phyloP scores from a whole-genome alignment of 2,113 vertebrate species.

The Aleadryas rufinucha region DNA sequence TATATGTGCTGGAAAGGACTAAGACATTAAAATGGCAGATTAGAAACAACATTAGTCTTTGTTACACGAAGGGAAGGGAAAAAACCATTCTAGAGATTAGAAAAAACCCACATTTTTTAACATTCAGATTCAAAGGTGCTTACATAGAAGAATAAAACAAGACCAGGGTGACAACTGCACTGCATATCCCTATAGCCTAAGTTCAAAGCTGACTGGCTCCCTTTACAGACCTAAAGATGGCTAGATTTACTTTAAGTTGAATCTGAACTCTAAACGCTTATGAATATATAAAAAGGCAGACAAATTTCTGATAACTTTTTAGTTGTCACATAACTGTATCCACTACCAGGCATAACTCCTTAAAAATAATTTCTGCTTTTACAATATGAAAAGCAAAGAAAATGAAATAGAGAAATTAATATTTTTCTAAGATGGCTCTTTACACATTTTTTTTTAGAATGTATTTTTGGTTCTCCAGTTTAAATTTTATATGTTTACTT shows the following conservation, averaged over 20 bases:
- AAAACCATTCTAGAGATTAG: neutral
- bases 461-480: neutral
- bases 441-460: neutral
- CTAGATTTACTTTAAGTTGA: neutral
- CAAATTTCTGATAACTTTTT: neutral
- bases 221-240: neutral
- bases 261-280: neutral
- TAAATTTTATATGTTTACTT: neutral
- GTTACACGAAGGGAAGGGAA: rapidly evolving
- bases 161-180: neutral
- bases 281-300: neutral
- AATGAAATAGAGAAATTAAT: neutral
- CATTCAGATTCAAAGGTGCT: neutral
- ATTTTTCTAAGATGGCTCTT: neutral
- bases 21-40: neutral
- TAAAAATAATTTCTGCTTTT: neutral
- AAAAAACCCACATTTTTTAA: rapidly evolving
- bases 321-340: neutral
- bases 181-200: neutral
- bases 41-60: neutral
- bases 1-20: neutral
- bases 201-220: neutral
- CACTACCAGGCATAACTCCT: neutral
- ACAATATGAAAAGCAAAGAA: neutral
- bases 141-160: neutral